Evolutionary conservation across 2,113 vertebrate species (phyloP), one percentile per base, ranked within the genome.

Genomic region (Bubo bubo): DNA sequence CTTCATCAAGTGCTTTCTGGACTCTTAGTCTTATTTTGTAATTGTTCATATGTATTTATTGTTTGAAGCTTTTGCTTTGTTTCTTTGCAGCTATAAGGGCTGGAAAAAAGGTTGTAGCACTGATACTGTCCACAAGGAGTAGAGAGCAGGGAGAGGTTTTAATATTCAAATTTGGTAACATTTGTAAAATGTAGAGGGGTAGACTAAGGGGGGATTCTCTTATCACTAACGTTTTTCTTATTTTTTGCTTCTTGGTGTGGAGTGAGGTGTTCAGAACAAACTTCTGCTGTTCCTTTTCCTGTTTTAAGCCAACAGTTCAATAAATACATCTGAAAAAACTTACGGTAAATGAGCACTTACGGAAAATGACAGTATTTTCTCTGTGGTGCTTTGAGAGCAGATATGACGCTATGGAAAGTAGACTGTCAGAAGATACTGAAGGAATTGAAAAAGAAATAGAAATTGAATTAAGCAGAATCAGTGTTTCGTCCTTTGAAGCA

Each of bases 391-490:
- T 64, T 79, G 56, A 62, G 87, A 93, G 27, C 72, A 73, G 63
- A 47, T 58, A 45, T 74, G 13, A 37, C 20, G 0, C 75, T 95
- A 90, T 98, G 94, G 97, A 80, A 66, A 83, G 37, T 1, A 89
- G 27, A 72, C 94, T 91, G 87, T 82, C 98, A 15, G 93, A 93
- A 67, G 87, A 97, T 41, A 95, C 26, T 70, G 70, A 58, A 89
- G 56, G 41, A 58, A 97, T 98, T 49, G 94, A 95, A 82, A 96
- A 98, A 93, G 92, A 98, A 88, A 88, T 98, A 92, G 95, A 98
- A 89, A 96, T 82, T 62, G 98, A 99, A 95, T 64, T 98, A 86
- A 95, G 95, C 58, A 97, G 97, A 91, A 88, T 98, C 58, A 97
- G 92, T 30, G 45, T 97, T 88, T 97, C 98, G 79, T 96, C 97